Evolutionary conservation across 2,113 vertebrate species (phyloP), one percentile per base, ranked within the genome.

Genomic region (Rhinoderma darwinii): DNA sequence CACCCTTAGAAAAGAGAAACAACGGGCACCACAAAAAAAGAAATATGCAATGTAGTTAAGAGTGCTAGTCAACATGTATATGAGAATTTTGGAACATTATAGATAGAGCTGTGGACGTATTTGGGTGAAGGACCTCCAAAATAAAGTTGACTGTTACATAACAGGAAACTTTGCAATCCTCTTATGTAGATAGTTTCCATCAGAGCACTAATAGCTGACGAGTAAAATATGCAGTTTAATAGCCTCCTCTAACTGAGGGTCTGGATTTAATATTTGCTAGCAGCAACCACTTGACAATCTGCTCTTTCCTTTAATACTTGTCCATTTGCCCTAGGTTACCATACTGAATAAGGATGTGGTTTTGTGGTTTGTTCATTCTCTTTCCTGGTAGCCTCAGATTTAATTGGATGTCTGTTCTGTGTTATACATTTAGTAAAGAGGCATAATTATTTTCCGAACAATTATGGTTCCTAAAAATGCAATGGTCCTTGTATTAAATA

Each of bases 301-400:
- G 68, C 51, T 87, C 50, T 35, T 87, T 87, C 86, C 86, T 87
- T 82, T 87, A 56, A 82, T 87, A 82, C 30, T 75, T 82, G 78
- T 82, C 86, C 86, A 87, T 74, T 82, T 82, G 78, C 86, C 86
- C 86, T 82, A 66, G 86, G 86, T 87, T 87, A 87, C 86, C 86
- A 43, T 87, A 74, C 78, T 63, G 79, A 87, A 82, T 50, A 25
- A 87, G 86, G 86, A 82, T 82, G 86, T 82, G 78, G 78, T 87
- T 87, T 87, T 87, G 86, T 82, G 86, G 86, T 87, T 87, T 82
- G 86, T 51, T 87, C 86, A 82, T 82, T 87, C 74, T 87, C 86
- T 87, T 87, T 87, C 86, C 86, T 82, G 68, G 86, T 87, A 87
- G 86, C 79, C 79, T 87, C 79, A 61, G 39, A 74, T 87, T 87